These are phyloP conservation scores for Microcebus lehilahytsara DNA, from an alignment of 2,113 vertebrate genomes.

Conservation along the genomic window DNA sequence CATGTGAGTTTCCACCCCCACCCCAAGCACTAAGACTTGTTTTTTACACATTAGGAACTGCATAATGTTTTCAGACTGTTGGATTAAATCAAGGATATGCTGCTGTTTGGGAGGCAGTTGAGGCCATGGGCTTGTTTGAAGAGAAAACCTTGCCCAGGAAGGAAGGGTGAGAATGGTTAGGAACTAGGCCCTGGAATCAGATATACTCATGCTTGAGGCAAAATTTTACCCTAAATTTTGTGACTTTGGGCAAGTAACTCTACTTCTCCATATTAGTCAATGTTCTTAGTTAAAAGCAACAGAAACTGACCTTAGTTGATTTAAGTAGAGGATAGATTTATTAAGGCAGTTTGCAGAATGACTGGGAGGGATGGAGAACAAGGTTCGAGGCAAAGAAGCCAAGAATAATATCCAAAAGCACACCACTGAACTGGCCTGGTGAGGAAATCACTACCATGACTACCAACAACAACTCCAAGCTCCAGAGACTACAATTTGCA, in stretches of 20 bases:
- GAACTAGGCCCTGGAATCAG: background rate
- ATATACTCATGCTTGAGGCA: background rate
- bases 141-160: conserved; percentile 3
- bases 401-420: background rate
- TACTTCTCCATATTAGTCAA: background rate
- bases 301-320: conserved; percentile 20
- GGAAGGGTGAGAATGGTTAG: background rate
- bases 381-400: background rate
- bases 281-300: conserved; percentile 18
- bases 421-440: background rate
- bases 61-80: background rate
- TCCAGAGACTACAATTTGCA: background rate
- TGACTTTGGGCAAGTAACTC: background rate
- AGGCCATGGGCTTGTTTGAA: background rate
- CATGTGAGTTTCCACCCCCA: background rate
- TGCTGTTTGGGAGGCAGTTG: background rate
- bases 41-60: background rate
- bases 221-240: background rate
- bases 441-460: background rate
- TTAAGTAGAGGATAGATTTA: conserved; percentile 5
- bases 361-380: background rate
- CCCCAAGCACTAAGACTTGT: background rate
- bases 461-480: background rate
- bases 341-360: background rate
- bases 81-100: background rate